These are phyloP conservation scores for Achatina immaculata DNA, from an alignment of 1,140 invertebrate species.

Conservation along the genomic window DNA sequence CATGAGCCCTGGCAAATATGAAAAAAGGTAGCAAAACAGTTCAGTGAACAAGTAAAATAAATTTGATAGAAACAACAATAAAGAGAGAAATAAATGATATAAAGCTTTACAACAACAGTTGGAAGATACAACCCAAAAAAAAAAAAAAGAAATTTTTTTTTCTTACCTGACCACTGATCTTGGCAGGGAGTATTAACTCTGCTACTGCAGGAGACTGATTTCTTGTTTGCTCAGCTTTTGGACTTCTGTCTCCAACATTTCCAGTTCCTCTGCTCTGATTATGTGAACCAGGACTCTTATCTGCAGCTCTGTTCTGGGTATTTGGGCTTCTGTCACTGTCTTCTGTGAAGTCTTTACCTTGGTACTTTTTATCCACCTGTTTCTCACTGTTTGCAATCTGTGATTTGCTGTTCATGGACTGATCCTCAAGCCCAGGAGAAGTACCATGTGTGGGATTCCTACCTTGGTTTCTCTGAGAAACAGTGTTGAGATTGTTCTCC, in stretches of 20 bases:
- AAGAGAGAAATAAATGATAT: too few relatives aligned
- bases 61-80: too few relatives aligned
- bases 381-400: neutral
- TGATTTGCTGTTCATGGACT: neutral
- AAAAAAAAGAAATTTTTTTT: too few relatives aligned
- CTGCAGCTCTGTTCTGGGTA: neutral
- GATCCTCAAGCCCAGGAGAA: neutral
- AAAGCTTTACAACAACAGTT: too few relatives aligned
- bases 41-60: too few relatives aligned
- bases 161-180: neutral
- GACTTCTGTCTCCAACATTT: neutral
- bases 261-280: neutral
- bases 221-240: neutral
- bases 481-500: neutral
- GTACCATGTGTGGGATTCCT: too few relatives aligned
- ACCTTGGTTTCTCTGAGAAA: neutral
- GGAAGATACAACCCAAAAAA: too few relatives aligned
- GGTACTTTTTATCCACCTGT: neutral
- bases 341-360: neutral
- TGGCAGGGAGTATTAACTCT: neutral
- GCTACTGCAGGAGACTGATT: neutral
- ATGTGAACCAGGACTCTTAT: neutral
- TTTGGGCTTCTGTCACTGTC: neutral
- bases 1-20: too few relatives aligned
- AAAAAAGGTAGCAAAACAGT: too few relatives aligned